phyloP scores from a whole-genome alignment of 2,888 invertebrate species.

The Athetis lepigone region DNA sequence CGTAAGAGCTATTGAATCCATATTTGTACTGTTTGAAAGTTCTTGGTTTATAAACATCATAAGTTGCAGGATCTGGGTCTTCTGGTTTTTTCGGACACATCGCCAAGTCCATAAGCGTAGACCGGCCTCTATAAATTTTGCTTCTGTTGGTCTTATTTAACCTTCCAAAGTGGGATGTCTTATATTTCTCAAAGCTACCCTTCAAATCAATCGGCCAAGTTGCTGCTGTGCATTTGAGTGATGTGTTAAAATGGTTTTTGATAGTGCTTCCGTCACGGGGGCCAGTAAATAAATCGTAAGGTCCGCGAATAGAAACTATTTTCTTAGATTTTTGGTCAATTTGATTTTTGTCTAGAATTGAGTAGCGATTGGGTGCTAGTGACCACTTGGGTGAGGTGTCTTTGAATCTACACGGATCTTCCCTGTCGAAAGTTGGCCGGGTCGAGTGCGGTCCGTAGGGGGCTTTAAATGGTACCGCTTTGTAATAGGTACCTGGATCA shows the following conservation, averaged over 20 bases:
- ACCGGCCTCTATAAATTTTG: conserved; percentile 81
- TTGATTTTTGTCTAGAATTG: conserved; percentile 76
- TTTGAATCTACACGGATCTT: conserved; percentile 82
- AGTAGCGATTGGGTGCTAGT: conserved; percentile 82
- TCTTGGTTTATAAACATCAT: conserved; percentile 72
- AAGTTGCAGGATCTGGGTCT: conserved; percentile 89
- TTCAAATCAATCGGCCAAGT: conserved; percentile 82
- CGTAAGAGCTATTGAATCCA: conserved; percentile 83
- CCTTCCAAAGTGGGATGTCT: conserved; percentile 76
- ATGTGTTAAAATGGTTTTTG: conserved; percentile 87
- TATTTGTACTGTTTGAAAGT: conserved; percentile 71
- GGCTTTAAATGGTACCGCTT: conserved; percentile 73
- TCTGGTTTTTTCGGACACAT: conserved; percentile 85
- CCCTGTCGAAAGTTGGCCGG: conserved; percentile 78
- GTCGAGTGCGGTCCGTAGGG: conserved; percentile 80
- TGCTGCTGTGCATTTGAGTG: conserved; percentile 70
- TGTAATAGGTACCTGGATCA: conserved; percentile 83
- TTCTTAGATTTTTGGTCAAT: conserved; percentile 81
- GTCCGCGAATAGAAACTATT: conserved; percentile 80
- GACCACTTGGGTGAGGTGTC: conserved; percentile 76
- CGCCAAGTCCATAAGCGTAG: conserved; percentile 85
- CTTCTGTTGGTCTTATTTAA: conserved; percentile 82
- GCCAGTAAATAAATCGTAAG: conserved; percentile 88
- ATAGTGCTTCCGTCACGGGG: conserved; percentile 86
- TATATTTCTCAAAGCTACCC: conserved; percentile 77